Evolutionary conservation across 2,113 vertebrate species (phyloP), one percentile per base, ranked within the genome.

Genomic region (Corythornis cristatus): DNA sequence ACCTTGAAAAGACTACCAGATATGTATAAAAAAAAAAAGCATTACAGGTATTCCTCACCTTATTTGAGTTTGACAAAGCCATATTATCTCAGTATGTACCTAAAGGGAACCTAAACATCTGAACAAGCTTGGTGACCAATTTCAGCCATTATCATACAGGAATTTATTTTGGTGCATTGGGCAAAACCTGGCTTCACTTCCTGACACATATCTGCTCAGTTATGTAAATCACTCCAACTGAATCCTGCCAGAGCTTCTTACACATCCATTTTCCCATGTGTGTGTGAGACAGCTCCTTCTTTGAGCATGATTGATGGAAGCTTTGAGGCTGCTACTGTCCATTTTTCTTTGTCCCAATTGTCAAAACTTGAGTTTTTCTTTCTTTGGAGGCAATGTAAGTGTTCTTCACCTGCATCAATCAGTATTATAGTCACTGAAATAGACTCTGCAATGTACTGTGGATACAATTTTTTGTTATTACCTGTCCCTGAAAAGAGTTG

Each of bases 321-420:
- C 19, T 53, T 46, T 71, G 75, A 88, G 50, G 43, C 53, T 71
- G 45, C 28, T 72, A 23, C 29, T 78, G 43, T 33, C 57, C 61
- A 74, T 81, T 93, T 81, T 86, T 88, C 90, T 95, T 90, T 43
- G 83, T 74, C 35, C 11, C 35, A 93, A 57, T 12, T 37, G 42
- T 85, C 58, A 85, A 91, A 93, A 42, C 29, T 79, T 29, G 16
- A 65, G 81, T 14, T 91, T 70, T 79, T 89, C 61, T 78, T 91
- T 81, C 61, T 90, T 74, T 90, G 67, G 76, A 92, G 61, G 77
- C 90, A 57, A 5, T 6, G 9, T 53, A 81, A 83, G 26, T n/a
- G 20, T 64, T 70, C 3, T 0, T 80, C 29, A 87, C 62, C n/a
- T 61, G 14, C 57, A 95, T 94, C 86, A 56, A 67, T 93, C 80